Conservation (phyloP, 35 echinoderm and acorn worm genomes). For the Lytechinus pictus region DNA sequence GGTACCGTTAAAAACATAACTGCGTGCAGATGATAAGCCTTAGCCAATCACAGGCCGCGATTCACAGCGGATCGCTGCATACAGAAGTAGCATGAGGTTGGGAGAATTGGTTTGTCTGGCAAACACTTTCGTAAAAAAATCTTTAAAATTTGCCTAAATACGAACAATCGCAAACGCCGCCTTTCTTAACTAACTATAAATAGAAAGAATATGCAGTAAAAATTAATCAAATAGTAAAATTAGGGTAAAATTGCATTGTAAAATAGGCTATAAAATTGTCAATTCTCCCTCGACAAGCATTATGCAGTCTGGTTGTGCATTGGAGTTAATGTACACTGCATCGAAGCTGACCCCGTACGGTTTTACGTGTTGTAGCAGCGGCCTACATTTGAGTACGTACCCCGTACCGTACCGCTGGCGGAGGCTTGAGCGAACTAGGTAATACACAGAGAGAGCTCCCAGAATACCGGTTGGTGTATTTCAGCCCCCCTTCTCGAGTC, state of each 20-base stretch:
- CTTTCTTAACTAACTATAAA: background rate
- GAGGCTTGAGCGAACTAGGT: background rate
- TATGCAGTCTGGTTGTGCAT: background rate
- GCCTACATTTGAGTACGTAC: background rate
- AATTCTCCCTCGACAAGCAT: background rate
- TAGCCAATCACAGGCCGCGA: background rate
- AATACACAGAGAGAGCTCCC: background rate
- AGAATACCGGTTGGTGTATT: background rate
- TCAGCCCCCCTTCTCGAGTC: background rate
- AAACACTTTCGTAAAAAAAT: background rate
- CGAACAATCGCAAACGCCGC: background rate
- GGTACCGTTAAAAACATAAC: background rate
- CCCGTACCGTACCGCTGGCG: background rate
- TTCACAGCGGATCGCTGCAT: background rate
- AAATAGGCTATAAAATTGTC: background rate
- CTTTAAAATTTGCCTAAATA: background rate
- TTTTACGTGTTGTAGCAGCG: background rate
- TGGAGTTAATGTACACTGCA: background rate
- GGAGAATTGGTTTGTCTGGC: background rate
- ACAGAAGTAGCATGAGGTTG: background rate
- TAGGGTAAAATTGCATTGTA: background rate
- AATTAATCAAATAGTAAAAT: background rate
- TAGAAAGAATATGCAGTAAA: background rate
- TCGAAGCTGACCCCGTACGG: background rate
- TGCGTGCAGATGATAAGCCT: background rate